Evolutionary conservation across 2,888 invertebrate species (phyloP), one percentile per base, ranked within the genome.

Genomic region (Elysia crispata): DNA sequence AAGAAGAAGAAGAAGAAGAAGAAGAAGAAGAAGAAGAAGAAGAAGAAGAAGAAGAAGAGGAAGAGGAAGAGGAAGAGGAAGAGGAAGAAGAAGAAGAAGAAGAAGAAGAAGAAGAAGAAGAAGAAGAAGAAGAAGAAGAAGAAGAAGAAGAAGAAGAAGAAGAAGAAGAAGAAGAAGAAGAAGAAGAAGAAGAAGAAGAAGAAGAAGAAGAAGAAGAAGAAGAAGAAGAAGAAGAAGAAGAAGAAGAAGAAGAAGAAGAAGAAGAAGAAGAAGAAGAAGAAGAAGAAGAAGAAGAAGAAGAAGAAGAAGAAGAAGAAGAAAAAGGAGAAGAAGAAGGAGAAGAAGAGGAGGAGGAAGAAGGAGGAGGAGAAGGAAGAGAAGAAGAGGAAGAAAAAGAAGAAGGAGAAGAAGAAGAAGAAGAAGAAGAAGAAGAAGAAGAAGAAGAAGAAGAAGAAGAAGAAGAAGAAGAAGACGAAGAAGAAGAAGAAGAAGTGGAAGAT

Each of bases 91-190:
- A n/a, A n/a, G n/a, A n/a, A n/a, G n/a, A n/a, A n/a, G n/a, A n/a
- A n/a, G n/a, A n/a, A n/a, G n/a, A n/a, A n/a, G n/a, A n/a, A n/a
- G n/a, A n/a, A n/a, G n/a, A n/a, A n/a, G 62, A n/a, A 69, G 60
- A 30, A 23, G 57, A 69, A 69, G 33, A 49, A 31, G 41, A 49
- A 75, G 75, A 74, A 54, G 41, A 54, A 73, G 73, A 67, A 20
- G 49, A 33, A 49, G 79, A 73, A 41, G 31, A 50, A 62, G 79
- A 74, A 28, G 18, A 41, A 50, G 64, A 31, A 23, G 31, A 50
- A 62, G 33, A 73, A 41, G 30, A 28, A 74, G 79, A 74, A 28
- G 25, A 41, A 67, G 25, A 54, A 64, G 66, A 64, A 62, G 64
- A 62, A n/a, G 23, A 41, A 28, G 64, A 76, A 25, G n/a, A 41